A percentile compares a stretch with the other conserved stretches of the same genome.
These are phyloP conservation scores for Rattus norvegicus DNA, from an alignment of 2,113 vertebrate species.

Conservation along the genomic window GRCr8 NC_086032.1:17295501-17296000, in stretches of 20 bases:
- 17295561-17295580: not conserved
- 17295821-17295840: not conserved
- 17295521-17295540: not conserved
- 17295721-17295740: not conserved
- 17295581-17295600: not conserved
- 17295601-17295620: not conserved
- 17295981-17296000: slow-evolving; percentile 33
- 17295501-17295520: not conserved
- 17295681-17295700: not conserved
- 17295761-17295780: slow-evolving; percentile 26
- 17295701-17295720: slow-evolving; percentile 24
- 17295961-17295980: slow-evolving; percentile 16
- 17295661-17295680: not conserved
- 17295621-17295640: not conserved
- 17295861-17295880: not conserved
- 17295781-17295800: not conserved
- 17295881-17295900: slow-evolving; percentile 30
- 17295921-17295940: slow-evolving; percentile 9
- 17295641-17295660: not conserved
- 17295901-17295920: not conserved
- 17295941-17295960: not conserved
- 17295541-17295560: not conserved
- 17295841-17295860: not conserved
- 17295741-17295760: not conserved
- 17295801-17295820: not conserved